These are phyloP conservation scores for Chaetodon auriga DNA, from an alignment of 2,113 vertebrate species.

Conservation along the genomic window DNA sequence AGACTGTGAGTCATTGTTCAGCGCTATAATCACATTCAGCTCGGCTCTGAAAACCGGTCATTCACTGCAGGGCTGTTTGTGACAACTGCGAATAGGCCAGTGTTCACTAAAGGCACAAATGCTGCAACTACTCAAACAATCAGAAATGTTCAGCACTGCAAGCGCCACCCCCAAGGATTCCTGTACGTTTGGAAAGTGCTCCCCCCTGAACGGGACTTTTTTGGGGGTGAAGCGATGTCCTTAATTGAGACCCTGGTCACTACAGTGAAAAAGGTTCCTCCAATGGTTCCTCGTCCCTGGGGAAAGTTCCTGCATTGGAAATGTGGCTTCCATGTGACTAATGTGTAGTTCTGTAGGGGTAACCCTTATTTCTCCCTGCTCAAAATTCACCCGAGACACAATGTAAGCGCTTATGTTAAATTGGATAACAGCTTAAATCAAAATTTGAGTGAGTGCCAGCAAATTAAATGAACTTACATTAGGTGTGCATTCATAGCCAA, in stretches of 20 bases:
- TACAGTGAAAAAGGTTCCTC: too few species aligned
- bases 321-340: slow-evolving; percentile 28
- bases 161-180: too few species aligned
- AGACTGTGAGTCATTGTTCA: slow-evolving; percentile 40
- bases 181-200: too few species aligned
- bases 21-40: slow-evolving; percentile 36
- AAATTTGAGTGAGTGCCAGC: slow-evolving; percentile 38
- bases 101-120: slow-evolving; percentile 13
- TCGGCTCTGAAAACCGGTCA: slow-evolving; percentile 36
- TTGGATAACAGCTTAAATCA: slow-evolving; percentile 50
- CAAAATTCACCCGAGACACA: slow-evolving; percentile 27
- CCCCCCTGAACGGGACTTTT: too few species aligned
- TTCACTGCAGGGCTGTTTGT: slow-evolving; percentile 21
- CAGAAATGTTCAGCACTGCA: too few species aligned
- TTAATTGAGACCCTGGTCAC: too few species aligned
- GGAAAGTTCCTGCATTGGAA: too few species aligned
- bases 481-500: slow-evolving; percentile 31
- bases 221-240: too few species aligned
- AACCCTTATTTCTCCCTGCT: slow-evolving; percentile 21
- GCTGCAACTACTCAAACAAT: too few species aligned
- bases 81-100: slow-evolving; percentile 30
- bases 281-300: too few species aligned
- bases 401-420: slow-evolving; percentile 19
- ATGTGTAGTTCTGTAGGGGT: slow-evolving; percentile 2
- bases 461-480: slow-evolving; percentile 55